Conservation (phyloP, 2,113 vertebrate genomes). For the Pseudopodoces humilis region DNA sequence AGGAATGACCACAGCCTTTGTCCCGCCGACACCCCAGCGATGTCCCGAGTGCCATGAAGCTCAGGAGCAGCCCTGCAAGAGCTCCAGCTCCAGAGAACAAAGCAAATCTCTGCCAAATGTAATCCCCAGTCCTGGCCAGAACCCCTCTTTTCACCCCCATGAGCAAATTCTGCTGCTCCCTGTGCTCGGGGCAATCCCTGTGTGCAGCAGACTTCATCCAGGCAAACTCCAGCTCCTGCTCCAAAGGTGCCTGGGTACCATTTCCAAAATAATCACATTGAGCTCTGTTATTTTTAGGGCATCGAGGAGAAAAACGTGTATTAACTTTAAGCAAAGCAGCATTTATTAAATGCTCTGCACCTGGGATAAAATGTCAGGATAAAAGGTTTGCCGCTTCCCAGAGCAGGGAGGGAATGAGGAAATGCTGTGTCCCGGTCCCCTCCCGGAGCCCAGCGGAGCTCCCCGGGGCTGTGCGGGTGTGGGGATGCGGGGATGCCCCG, state of each 20-base stretch:
- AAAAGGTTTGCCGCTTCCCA: background rate
- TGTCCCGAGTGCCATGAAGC: accelerated
- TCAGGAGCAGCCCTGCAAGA: background rate
- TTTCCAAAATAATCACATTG: background rate
- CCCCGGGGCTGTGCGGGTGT: background rate
- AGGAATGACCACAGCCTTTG: background rate
- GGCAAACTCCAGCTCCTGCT: background rate
- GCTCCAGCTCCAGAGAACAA: background rate
- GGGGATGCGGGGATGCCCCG: too few relatives aligned
- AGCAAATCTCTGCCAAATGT: background rate
- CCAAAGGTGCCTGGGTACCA: background rate
- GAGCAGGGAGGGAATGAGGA: background rate
- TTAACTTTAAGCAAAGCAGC: background rate
- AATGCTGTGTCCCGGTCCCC: accelerated
- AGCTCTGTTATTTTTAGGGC: background rate
- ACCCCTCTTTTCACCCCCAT: too few relatives aligned
- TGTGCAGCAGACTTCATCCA: background rate
- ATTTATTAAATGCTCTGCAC: background rate
- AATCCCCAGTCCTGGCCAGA: background rate
- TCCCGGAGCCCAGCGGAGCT: background rate
- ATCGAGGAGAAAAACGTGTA: background rate
- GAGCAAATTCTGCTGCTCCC: background rate
- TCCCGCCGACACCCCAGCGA: accelerated
- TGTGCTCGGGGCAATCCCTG: background rate
- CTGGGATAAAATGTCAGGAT: background rate